Percentiles rank a stretch among this genome's conserved stretches.
These are phyloP conservation scores for Bombyx mandarina DNA, from an alignment of 1,140 invertebrate genomes.

Conservation along the genomic window DNA sequence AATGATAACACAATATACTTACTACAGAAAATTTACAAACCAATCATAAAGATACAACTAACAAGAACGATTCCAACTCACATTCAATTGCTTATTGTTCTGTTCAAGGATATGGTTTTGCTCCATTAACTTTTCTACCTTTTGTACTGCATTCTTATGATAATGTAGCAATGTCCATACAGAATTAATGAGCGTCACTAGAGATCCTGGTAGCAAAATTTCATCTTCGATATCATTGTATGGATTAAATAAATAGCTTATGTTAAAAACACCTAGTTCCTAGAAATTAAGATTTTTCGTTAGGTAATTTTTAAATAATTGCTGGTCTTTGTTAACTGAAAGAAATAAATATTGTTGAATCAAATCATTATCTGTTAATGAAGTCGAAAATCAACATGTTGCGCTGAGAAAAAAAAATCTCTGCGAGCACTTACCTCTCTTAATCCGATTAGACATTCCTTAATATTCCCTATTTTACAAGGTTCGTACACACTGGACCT, in stretches of 20 bases:
- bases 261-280: slow-evolving; percentile 50
- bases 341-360: too few relatives aligned
- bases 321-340: too few relatives aligned
- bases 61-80: slow-evolving; percentile 7
- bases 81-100: slow-evolving; percentile 48
- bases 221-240: slow-evolving; percentile 39
- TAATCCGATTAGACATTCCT: slow-evolving; percentile 53
- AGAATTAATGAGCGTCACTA: slow-evolving; percentile 48
- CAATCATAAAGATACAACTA: too few relatives aligned
- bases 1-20: neutral
- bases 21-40: too few relatives aligned
- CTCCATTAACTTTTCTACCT: slow-evolving; percentile 34
- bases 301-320: too few relatives aligned
- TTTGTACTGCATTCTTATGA: slow-evolving; percentile 40
- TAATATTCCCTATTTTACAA: slow-evolving; percentile 45
- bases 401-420: slow-evolving; percentile 6
- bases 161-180: slow-evolving; percentile 46
- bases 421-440: slow-evolving; percentile 31
- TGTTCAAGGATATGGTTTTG: slow-evolving; percentile 48
- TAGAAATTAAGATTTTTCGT: slow-evolving; percentile 18
- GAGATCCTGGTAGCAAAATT: slow-evolving; percentile 31
- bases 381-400: slow-evolving; percentile 4
- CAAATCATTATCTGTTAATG: neutral
- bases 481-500: slow-evolving; percentile 51
- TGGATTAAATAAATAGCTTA: slow-evolving; percentile 54